Conservation (phyloP, 2,797 vertebrate species). For the Darevskia mixta region DNA sequence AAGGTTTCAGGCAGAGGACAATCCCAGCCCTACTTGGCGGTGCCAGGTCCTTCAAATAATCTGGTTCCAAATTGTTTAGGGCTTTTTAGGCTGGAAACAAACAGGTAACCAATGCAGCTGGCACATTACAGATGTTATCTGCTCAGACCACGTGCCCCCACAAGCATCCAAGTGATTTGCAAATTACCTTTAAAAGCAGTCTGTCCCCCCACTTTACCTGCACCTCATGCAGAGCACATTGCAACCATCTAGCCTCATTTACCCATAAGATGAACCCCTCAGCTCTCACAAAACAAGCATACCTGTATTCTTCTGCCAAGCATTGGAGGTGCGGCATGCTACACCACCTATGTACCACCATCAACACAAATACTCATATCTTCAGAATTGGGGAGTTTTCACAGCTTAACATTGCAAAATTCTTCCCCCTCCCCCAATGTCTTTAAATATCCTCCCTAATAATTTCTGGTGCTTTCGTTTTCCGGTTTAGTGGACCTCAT, state of each 20-base stretch:
- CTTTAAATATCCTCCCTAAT: neutral
- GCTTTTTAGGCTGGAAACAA: too few species aligned
- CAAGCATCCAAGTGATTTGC: too few species aligned
- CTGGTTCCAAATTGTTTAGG: too few species aligned
- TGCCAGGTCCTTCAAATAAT: too few species aligned
- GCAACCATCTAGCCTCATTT: neutral
- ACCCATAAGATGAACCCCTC: neutral
- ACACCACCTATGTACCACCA: too few species aligned
- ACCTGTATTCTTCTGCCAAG: neutral
- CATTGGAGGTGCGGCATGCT: neutral
- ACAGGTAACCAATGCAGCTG: too few species aligned
- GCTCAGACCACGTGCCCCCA: too few species aligned
- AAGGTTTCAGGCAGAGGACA: too few species aligned
- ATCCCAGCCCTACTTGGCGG: too few species aligned
- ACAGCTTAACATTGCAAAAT: neutral
- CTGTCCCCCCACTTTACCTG: too few species aligned
- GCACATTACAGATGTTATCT: too few species aligned
- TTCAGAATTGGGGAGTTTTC: neutral
- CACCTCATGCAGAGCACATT: neutral
- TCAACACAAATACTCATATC: neutral
- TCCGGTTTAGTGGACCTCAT: constrained; percentile 84
- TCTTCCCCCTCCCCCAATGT: neutral
- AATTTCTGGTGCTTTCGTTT: neutral
- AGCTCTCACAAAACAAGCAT: neutral
- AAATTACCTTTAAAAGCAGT: too few species aligned